Percentiles rank a stretch among this genome's conserved stretches.
Evolutionary conservation across 2,113 vertebrate genomes (phyloP).

Genomic region (Telmatochromis sp.): DNA sequence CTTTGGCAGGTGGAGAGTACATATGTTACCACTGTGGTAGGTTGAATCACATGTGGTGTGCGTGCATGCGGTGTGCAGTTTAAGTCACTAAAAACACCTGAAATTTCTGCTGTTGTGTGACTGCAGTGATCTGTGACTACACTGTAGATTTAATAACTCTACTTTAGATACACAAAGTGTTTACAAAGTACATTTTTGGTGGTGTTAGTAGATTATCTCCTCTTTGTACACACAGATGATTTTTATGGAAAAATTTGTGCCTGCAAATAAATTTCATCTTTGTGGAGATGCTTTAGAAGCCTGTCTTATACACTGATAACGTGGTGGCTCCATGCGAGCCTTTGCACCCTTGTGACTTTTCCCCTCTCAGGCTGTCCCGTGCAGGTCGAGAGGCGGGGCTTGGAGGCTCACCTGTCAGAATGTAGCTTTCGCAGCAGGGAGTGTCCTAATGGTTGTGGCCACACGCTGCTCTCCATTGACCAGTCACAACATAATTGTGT

Average conservation of each 20-base stretch:
- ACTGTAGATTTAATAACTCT: not conserved
- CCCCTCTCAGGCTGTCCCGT: constrained; percentile 70
- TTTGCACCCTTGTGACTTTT: not conserved
- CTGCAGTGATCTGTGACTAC: not conserved
- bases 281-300: not conserved
- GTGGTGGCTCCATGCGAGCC: not conserved
- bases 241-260: not conserved
- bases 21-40: constrained; percentile 71
- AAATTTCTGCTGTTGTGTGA: not conserved
- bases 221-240: not conserved
- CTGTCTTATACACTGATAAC: not conserved
- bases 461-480: constrained; percentile 68
- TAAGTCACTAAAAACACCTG: not conserved
- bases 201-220: not conserved
- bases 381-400: constrained; percentile 72
- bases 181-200: not conserved
- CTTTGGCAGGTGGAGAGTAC: constrained; percentile 66
- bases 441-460: constrained; percentile 80
- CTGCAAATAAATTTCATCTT: not conserved
- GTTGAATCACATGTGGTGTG: constrained; percentile 23
- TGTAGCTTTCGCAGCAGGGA: constrained; percentile 78
- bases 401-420: constrained; percentile 77
- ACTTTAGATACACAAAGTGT: not conserved
- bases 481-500: constrained; percentile 80
- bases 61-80: constrained; percentile 39